A percentile compares a stretch with the other conserved stretches of the same genome.
These are phyloP conservation scores for Sitta carolinensis DNA, from an alignment of 2,797 vertebrate genomes.

Conservation along the genomic window DNA sequence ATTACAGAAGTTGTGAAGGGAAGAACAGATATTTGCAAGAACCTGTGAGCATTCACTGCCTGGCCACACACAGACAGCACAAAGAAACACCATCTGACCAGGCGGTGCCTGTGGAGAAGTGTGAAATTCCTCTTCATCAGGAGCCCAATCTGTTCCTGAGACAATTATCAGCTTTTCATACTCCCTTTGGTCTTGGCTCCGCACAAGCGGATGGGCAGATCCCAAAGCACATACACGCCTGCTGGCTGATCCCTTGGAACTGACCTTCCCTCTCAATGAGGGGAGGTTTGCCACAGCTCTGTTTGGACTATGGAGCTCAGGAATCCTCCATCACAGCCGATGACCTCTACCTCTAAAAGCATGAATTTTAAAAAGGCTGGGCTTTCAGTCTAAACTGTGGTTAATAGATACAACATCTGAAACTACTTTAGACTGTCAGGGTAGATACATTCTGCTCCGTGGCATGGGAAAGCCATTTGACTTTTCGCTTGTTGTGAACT, in stretches of 20 bases:
- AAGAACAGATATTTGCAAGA: neutral
- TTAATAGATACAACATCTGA: slow-evolving; percentile 4
- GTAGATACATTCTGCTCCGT: neutral
- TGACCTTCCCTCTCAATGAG: neutral
- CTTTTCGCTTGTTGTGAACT: slow-evolving; percentile 1
- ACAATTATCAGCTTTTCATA: slow-evolving; percentile 33
- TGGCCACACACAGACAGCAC: neutral
- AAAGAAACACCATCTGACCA: slow-evolving; percentile 56
- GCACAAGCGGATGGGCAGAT: neutral
- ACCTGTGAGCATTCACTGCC: neutral
- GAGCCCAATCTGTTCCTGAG: slow-evolving; percentile 39
- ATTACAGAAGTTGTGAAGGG: neutral
- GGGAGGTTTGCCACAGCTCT: neutral
- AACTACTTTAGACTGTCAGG: neutral
- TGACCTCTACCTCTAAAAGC: neutral
- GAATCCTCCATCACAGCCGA: neutral
- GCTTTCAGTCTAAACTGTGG: neutral
- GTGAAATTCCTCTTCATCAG: slow-evolving; percentile 7
- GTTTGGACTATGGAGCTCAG: neutral
- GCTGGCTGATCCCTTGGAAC: neutral
- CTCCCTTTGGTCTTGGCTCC: neutral
- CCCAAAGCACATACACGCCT: neutral
- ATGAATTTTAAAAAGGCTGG: neutral
- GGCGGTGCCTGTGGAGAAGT: neutral
- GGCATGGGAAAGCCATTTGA: neutral